A percentile compares a stretch with the other conserved stretches of the same genome.
Conservation (phyloP, 1,140 invertebrate species). For the Phymastichus coffea region DNA sequence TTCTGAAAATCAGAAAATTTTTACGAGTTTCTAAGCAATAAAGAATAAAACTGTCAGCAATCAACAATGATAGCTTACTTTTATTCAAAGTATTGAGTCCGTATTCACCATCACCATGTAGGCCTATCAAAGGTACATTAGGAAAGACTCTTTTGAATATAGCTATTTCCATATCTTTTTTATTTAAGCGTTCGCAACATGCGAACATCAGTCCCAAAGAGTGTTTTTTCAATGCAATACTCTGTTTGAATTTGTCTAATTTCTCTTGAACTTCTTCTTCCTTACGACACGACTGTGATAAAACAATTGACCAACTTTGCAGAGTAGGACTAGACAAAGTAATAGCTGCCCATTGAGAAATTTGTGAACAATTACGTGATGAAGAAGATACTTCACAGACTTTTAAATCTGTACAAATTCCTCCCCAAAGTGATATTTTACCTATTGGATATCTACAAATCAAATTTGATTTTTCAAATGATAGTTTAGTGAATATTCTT, state of each 20-base stretch:
- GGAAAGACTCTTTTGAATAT: constrained; percentile 63
- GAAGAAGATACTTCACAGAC: constrained; percentile 26
- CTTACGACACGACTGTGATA: constrained; percentile 32
- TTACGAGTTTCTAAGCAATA: neutral
- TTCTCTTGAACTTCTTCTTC: constrained; percentile 35
- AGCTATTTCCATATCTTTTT: constrained; percentile 58
- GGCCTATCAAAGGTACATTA: constrained; percentile 59
- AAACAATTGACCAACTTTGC: constrained; percentile 44
- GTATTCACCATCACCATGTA: constrained; percentile 64
- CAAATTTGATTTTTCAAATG: constrained; percentile 12
- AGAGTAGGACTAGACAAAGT: constrained; percentile 40
- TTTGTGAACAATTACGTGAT: constrained; percentile 15
- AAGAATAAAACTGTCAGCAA: neutral
- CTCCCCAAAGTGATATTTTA: constrained; percentile 43
- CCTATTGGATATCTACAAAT: constrained; percentile 25
- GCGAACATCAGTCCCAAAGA: constrained; percentile 63
- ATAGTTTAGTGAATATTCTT: neutral
- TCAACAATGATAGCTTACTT: constrained; percentile 32
- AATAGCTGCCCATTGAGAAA: constrained; percentile 33
- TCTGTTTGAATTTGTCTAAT: constrained; percentile 34
- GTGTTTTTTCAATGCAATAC: constrained; percentile 43
- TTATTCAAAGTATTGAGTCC: constrained; percentile 47
- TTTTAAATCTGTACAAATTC: constrained; percentile 32
- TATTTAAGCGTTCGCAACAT: constrained; percentile 56
- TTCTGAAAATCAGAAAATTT: constrained; percentile 34